Evolutionary conservation across 2,797 vertebrate species (phyloP), one percentile per base, ranked within the genome.

Genomic region (Anableps anableps): DNA sequence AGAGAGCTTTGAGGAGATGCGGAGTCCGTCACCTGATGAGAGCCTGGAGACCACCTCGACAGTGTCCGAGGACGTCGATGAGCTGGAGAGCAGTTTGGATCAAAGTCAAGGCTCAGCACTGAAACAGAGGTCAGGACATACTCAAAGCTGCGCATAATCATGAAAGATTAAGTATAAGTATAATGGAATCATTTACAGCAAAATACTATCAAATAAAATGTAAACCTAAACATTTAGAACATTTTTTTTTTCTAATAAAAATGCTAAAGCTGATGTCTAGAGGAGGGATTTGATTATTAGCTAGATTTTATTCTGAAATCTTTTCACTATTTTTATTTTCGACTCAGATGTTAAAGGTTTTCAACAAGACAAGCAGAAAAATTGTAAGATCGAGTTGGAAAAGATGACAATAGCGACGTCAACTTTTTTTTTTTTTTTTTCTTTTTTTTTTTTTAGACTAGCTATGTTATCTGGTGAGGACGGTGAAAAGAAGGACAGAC

Each of bases 31-130:
- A 0, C 85, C 90, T 3, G 83, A 91, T 6, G 91, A 93, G 80
- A 94, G 93, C 73, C 72, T 92, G 76, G 94, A 94, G 73, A 92
- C 88, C 81, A 89, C 84, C 3, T 93, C 94, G 3, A 84, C 91
- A 0, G 76, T 93, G 75, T 96, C 95, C 0, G 95, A 96, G 79
- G 96, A 96, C 0, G 90, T 93, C 0, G 96, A 96, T 53, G 95
- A 96, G 36, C 88, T 94, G 80, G 95, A 96, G 55, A 94, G 93
- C 92, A 95, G 95, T 72, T 84, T 95, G 89, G 94, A 96, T 5
- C 92, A 89, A 73, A 95, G 95, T 85, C 68, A 74, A 55, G 85
- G 91, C 80, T 95, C 94, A 1, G 79, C 89, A 0, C 51, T 94
- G 51, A 96, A 93, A 85, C 92, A 94, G 34, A 95, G 94, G 96